Base-by-base conservation (phyloP, 2,113 vertebrate genomes). In the Toxostoma redivivum region DNA sequence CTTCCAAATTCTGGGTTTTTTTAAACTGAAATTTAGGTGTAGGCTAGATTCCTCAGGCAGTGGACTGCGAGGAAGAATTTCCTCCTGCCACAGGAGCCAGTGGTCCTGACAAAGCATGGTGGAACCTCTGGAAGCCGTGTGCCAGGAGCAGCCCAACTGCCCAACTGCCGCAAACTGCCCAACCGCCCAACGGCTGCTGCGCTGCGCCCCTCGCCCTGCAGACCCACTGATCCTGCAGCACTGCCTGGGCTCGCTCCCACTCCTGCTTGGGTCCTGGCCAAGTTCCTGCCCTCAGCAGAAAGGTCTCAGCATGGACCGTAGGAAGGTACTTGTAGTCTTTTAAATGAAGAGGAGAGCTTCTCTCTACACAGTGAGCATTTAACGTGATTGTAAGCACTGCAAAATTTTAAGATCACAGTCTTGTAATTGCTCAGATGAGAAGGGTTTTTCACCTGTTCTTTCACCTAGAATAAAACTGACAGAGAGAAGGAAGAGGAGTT, bases 401-500 rank as follows among this genome's bases (percentile, higher is more conserved):
- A 38, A 57, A 22, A 18, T 47, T 85, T 72, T 92, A 82, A 67
- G 42, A 58, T 70, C 38, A 33, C 50, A 27, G 0, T 53, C 24
- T 25, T 66, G 21, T 38, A 45, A 25, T 40, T 83, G 38, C 31
- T 85, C 12, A 60, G 21, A 35, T 83, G 73, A 92, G 96, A 54
- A 54, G 38, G 33, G 25, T 11, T 84, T 92, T 64, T 92, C 64
- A 74, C 93, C 35, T 62, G 30, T 72, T 84, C 20, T 90, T 94
- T 94, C 83, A 77, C 31, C 28, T 96, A 99, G 99, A 99, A 99
- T 98, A 99, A 99, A 98, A 97, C 96, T 30, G 98, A 99, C 88
- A 97, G 98, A 97, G 98, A 99, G 90, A 98, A 98, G 97, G 98
- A 99, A 84, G 98, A 98, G 89, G 98, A 98, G 60, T 97, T 99